A percentile compares a stretch with the other conserved stretches of the same genome.
Conservation (phyloP, 2,797 vertebrate species). For the Oryzias sinensis region DNA sequence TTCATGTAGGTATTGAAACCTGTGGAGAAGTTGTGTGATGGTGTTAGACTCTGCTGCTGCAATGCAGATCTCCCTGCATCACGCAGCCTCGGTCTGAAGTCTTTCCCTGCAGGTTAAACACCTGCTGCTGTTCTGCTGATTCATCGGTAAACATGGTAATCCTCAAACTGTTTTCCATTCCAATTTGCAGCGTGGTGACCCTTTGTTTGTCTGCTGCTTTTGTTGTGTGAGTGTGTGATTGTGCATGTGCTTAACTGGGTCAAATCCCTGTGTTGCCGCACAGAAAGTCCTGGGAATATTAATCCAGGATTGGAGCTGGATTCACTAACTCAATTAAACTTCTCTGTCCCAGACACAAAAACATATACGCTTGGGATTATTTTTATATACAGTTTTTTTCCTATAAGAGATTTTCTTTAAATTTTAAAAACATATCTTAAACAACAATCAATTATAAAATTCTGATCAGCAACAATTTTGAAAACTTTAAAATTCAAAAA, state of each 20-base stretch:
- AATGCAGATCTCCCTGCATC: constrained; percentile 52
- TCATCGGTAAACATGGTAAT: constrained; percentile 43
- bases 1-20: constrained; percentile 44
- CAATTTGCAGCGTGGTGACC: constrained; percentile 5
- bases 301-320: constrained; percentile 65
- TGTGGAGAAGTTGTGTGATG: neutral
- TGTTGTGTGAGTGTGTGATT: constrained; percentile 16
- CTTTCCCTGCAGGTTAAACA: constrained; percentile 45
- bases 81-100: constrained; percentile 32
- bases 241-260: constrained; percentile 52
- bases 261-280: constrained; percentile 51
- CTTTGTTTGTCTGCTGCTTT: constrained; percentile 3
- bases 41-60: constrained; percentile 34
- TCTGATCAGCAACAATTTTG: too few species aligned
- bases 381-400: neutral
- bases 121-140: constrained; percentile 35
- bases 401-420: too few species aligned
- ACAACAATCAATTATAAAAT: too few species aligned
- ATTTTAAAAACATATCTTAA: too few species aligned
- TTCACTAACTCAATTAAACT: constrained; percentile 70
- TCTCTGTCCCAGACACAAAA: constrained; percentile 29
- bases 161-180: constrained; percentile 11
- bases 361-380: constrained; percentile 4
- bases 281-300: constrained; percentile 49
- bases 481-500: too few species aligned